Evolutionary conservation across 1,140 invertebrate species (phyloP), one percentile per base, ranked within the genome.

Genomic region (Pseudomyrmex concolor): DNA sequence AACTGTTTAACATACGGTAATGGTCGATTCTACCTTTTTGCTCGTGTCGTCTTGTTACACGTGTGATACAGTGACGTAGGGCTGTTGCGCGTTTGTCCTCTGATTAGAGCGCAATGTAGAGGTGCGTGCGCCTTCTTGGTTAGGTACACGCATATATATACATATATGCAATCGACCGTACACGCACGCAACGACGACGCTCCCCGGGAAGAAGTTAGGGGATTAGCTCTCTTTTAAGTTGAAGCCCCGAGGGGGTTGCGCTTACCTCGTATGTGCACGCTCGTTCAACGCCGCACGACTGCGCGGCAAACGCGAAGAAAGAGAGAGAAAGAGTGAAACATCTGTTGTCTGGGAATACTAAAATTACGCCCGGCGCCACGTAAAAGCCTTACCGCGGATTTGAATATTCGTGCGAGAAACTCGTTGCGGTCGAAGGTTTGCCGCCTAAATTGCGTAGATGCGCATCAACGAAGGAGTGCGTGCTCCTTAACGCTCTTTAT

Each of bases 1-100:
- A 72, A 84, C 81, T 86, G 68, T 50, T 88, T 84, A 88, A 88
- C 86, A 85, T 86, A 87, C 83, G 66, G 57, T 87, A 88, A 84
- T 84, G 64, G 63, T 84, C 51, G 74, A 78, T 55, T 77, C 66
- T 10, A 54, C 57, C 77, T 70, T 87, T 84, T 82, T 67, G 63
- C 13, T 59, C 59, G 50, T 55, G 73, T 57, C 19, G 63, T 60
- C 67, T 71, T 82, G 54, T 68, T 67, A 68, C 62, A 83, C 71
- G 78, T 62, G 48, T 67, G 70, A 74, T 76, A 67, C 64, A 70
- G 78, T 76, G 72, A 86, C 72, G 72, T 71, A 70, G 51, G 43
- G 72, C 66, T 71, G 51, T 78, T 66, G 68, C 68, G 55, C 67
- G 73, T 73, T 84, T 84, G 83, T 66, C 62, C 73, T 19, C 17